Evolutionary conservation across 2,888 invertebrate species (phyloP).

Genomic region (Endotricha flammealis): DNA sequence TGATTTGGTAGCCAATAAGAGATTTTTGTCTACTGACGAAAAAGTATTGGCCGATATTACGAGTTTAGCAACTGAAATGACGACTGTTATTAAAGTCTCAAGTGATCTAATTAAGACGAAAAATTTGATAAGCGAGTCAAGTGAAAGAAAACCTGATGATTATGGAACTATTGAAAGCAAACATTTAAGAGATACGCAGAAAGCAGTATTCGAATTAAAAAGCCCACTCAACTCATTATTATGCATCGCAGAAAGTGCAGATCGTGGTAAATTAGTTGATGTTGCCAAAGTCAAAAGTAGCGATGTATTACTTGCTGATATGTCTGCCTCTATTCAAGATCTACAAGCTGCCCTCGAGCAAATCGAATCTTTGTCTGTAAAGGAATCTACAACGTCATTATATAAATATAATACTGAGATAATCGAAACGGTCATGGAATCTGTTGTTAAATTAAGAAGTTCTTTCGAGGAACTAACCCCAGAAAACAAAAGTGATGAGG

Average conservation of each 20-base stretch:
- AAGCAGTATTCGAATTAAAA: constrained; percentile 58
- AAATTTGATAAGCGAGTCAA: constrained; percentile 49
- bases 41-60: constrained; percentile 60
- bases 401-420: constrained; percentile 77
- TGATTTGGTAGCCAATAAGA: constrained; percentile 55
- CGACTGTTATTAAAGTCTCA: constrained; percentile 68
- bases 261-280: constrained; percentile 36
- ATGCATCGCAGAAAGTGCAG: constrained; percentile 50
- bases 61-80: constrained; percentile 67
- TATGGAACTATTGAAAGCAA: constrained; percentile 44
- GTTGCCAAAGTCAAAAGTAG: constrained; percentile 40
- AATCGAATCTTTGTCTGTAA: constrained; percentile 71
- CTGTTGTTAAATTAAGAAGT: constrained; percentile 80
- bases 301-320: constrained; percentile 59
- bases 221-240: constrained; percentile 54
- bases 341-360: constrained; percentile 66
- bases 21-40: constrained; percentile 59
- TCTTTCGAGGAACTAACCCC: constrained; percentile 71
- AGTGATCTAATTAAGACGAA: constrained; percentile 73
- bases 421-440: constrained; percentile 80
- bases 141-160: constrained; percentile 48
- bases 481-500: constrained; percentile 39
- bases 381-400: constrained; percentile 60
- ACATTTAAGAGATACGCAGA: constrained; percentile 62
- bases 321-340: constrained; percentile 70